Conservation (phyloP, 2,888 invertebrate genomes). For the Microctonus hyperodae region DNA sequence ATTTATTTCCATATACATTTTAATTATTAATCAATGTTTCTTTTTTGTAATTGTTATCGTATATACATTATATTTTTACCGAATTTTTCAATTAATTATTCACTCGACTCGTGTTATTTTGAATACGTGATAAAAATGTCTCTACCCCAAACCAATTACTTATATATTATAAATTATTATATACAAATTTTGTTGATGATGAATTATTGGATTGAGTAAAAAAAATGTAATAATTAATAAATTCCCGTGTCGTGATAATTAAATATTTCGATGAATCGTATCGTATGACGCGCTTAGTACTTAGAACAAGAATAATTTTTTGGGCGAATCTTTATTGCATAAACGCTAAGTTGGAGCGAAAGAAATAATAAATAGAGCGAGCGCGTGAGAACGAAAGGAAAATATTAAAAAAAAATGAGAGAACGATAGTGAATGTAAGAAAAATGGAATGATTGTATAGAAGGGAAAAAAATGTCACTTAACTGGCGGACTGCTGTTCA, state of each 20-base stretch:
- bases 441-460: constrained; percentile 50
- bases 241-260: background rate
- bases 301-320: constrained; percentile 7
- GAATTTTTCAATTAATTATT: too few species aligned
- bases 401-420: constrained; percentile 29
- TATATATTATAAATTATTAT: constrained; percentile 10
- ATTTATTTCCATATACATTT: background rate
- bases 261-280: background rate
- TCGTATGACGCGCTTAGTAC: constrained; percentile 7
- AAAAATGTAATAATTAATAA: too few species aligned
- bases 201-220: background rate
- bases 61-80: too few species aligned
- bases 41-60: background rate
- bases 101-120: background rate
- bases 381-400: constrained; percentile 21
- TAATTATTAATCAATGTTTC: background rate
- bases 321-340: background rate
- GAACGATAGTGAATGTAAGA: constrained; percentile 37
- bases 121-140: constrained; percentile 10
- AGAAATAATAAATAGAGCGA: background rate
- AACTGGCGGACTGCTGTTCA: constrained; percentile 63
- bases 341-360: background rate
- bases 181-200: background rate
- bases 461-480: constrained; percentile 54
- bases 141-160: constrained; percentile 2